These are phyloP conservation scores for Calliphora vicina DNA, from an alignment of 1,140 invertebrate genomes.

Conservation along the genomic window DNA sequence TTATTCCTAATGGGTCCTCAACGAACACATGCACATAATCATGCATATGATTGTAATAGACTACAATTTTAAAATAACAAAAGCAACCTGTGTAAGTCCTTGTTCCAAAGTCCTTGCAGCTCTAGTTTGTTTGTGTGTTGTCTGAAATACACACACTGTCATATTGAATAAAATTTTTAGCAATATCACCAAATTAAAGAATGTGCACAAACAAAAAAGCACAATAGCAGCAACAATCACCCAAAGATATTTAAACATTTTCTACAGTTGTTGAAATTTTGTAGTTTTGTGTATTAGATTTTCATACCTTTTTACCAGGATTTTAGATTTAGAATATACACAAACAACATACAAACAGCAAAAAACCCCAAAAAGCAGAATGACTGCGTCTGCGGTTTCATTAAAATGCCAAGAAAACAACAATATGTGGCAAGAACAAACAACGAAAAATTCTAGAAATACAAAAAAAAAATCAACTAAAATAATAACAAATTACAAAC, in stretches of 20 bases:
- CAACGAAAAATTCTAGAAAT: neutral
- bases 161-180: conserved; percentile 17
- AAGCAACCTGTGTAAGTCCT: neutral
- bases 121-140: neutral
- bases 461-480: neutral
- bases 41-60: neutral
- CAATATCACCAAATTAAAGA: conserved; percentile 6
- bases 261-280: neutral
- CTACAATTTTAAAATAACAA: neutral
- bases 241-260: neutral
- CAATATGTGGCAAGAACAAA: neutral
- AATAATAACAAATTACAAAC: neutral
- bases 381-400: conserved; percentile 15
- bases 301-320: neutral
- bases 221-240: neutral
- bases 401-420: conserved; percentile 16
- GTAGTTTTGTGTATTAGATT: neutral
- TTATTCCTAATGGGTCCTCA: neutral
- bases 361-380: neutral
- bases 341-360: neutral
- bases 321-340: neutral
- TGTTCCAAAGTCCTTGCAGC: neutral
- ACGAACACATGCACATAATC: neutral
- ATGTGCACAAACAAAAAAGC: neutral
- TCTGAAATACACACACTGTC: neutral